Conservation (phyloP, 2,888 invertebrate genomes). For the Camptogramma bilineatum region DNA sequence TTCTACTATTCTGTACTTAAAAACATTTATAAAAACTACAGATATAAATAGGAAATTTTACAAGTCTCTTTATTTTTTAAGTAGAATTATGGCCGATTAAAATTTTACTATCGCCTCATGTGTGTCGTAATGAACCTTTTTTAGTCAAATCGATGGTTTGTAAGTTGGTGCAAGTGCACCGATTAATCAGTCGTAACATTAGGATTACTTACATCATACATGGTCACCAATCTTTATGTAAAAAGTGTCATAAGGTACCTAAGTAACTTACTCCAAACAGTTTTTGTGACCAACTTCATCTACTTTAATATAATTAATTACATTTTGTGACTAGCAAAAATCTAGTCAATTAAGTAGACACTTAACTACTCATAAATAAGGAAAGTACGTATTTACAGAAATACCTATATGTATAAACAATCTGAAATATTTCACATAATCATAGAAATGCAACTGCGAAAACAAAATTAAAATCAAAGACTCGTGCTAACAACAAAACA, state of each 20-base stretch:
- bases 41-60: slow-evolving; percentile 4
- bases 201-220: background rate
- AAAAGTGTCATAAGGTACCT: slow-evolving; percentile 4
- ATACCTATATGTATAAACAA: slow-evolving; percentile 70
- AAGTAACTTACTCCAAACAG: background rate
- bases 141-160: background rate
- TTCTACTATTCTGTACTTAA: slow-evolving; percentile 18
- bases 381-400: slow-evolving; percentile 79
- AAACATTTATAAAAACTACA: slow-evolving; percentile 20
- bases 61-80: slow-evolving; percentile 13
- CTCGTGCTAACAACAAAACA: slow-evolving; percentile 72
- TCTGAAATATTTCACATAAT: slow-evolving; percentile 64
- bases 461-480: slow-evolving; percentile 60
- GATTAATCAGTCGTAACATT: background rate
- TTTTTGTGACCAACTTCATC: slow-evolving; percentile 52
- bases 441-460: slow-evolving; percentile 73
- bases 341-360: slow-evolving; percentile 77
- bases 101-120: background rate
- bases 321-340: slow-evolving; percentile 78
- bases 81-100: slow-evolving; percentile 15
- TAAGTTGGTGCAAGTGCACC: background rate
- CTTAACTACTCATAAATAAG: slow-evolving; percentile 74
- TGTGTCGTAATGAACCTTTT: background rate
- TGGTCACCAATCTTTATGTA: slow-evolving; percentile 2
- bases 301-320: slow-evolving; percentile 53